phyloP scores from a whole-genome alignment of 2,888 invertebrate species.

The Margaritifera margaritifera region DNA sequence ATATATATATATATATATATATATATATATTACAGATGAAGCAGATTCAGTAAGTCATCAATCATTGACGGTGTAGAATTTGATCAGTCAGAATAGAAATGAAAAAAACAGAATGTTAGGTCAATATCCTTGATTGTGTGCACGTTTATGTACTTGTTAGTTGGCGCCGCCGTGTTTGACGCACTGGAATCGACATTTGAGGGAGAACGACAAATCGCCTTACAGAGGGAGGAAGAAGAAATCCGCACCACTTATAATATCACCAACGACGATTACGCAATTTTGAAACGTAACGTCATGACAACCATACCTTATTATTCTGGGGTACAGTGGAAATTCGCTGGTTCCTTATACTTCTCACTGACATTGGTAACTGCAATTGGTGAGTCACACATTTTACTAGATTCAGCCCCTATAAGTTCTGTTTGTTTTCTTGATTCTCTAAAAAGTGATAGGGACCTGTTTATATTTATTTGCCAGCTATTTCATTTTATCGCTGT shows the following conservation, averaged over 20 bases:
- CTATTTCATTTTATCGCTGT: no score
- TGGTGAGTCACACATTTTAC: conserved; percentile 75
- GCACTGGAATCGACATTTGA: conserved; percentile 97
- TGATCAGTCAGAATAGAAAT: conserved; percentile 75
- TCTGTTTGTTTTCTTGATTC: no score
- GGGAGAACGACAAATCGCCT: conserved; percentile 86
- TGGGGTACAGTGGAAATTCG: conserved; percentile 99
- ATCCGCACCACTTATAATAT: conserved; percentile 89
- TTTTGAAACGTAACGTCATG: conserved; percentile 84
- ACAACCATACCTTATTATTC: conserved; percentile 98
- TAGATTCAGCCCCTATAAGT: no score
- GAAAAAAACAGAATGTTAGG: conserved; percentile 98
- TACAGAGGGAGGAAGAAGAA: conserved; percentile 71
- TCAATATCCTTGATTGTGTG: conserved; percentile 97
- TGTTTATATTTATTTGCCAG: no score
- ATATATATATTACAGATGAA: no score
- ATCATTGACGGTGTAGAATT: no score
- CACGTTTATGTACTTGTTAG: conserved; percentile 98
- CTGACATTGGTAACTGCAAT: conserved; percentile 99
- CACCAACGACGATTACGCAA: conserved; percentile 87
- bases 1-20: no score
- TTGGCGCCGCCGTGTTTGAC: conserved; percentile 99
- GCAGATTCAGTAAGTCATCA: no score
- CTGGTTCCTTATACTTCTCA: conserved; percentile 98
- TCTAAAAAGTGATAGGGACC: no score